Evolutionary conservation across 2,113 vertebrate species (phyloP).

Genomic region (Eonycteris spelaea): DNA sequence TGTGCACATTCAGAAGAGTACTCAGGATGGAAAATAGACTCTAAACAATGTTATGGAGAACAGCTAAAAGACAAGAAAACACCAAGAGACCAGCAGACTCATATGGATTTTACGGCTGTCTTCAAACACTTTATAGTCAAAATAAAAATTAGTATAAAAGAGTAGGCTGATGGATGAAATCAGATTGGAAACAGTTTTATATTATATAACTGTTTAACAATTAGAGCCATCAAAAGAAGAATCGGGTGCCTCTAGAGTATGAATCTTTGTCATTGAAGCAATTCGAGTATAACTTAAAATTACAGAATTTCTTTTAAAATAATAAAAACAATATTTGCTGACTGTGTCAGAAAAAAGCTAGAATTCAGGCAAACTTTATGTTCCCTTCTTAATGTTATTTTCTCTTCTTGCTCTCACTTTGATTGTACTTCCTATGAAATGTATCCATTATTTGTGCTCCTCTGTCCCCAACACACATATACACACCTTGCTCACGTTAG

Average conservation of each 20-base stretch:
- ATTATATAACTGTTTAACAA: not conserved
- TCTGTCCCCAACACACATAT: not conserved
- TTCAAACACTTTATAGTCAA: not conserved
- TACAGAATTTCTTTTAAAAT: not conserved
- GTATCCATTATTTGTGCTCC: not conserved
- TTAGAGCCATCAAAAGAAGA: not conserved
- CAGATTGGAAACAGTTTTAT: not conserved
- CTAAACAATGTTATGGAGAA: not conserved
- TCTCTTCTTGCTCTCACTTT: not conserved
- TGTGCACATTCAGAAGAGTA: not conserved
- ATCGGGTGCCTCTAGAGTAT: not conserved
- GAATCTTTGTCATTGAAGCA: not conserved
- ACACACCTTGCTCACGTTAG: not conserved
- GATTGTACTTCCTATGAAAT: not conserved
- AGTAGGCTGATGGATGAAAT: not conserved
- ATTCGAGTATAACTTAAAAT: not conserved
- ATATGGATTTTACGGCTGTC: not conserved
- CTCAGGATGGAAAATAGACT: not conserved
- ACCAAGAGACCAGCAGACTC: not conserved
- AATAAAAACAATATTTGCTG: not conserved
- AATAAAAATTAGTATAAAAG: not conserved
- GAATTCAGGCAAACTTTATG: not conserved
- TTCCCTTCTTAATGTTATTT: not conserved
- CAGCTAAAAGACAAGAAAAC: not conserved
- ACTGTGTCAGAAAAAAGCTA: not conserved